phyloP scores from a whole-genome alignment of 2,888 invertebrate species.

The Sicus ferrugineus region DNA sequence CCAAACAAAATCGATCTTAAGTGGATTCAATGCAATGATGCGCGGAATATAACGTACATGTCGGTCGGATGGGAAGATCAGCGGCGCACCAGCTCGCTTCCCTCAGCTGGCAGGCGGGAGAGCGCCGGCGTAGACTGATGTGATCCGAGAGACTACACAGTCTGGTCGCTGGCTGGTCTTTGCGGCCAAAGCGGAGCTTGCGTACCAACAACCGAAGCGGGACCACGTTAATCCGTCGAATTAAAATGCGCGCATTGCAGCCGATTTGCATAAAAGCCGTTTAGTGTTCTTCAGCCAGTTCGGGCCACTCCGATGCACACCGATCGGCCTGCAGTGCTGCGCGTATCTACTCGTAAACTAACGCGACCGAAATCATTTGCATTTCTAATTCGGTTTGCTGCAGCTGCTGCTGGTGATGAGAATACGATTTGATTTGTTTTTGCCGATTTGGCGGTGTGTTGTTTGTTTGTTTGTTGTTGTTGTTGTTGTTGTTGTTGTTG shows the following conservation, averaged over 20 bases:
- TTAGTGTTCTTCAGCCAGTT: constrained; percentile 51
- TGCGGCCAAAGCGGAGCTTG: neutral
- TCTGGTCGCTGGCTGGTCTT: neutral
- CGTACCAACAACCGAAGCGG: neutral
- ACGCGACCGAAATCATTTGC: constrained; percentile 12
- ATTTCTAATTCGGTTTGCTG: constrained; percentile 24
- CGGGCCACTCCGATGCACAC: neutral
- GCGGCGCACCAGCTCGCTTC: neutral
- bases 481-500: neutral
- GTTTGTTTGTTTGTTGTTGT: neutral
- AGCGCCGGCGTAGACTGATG: too few species aligned
- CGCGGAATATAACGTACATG: too few species aligned
- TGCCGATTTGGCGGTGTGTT: too few species aligned
- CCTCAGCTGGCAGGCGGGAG: neutral
- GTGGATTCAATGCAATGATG: constrained; percentile 4
- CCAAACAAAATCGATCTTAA: neutral
- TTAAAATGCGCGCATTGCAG: constrained; percentile 53
- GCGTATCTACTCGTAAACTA: too few species aligned
- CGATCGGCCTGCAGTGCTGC: too few species aligned
- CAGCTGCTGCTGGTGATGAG: constrained; percentile 2
- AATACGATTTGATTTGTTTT: constrained; percentile 10
- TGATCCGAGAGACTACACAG: too few species aligned
- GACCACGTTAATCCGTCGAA: constrained; percentile 22
- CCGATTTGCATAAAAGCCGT: constrained; percentile 60
- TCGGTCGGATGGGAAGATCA: too few species aligned